These are phyloP conservation scores for Hemiscyllium ocellatum DNA, from an alignment of 2,113 vertebrate genomes.

Conservation along the genomic window DNA sequence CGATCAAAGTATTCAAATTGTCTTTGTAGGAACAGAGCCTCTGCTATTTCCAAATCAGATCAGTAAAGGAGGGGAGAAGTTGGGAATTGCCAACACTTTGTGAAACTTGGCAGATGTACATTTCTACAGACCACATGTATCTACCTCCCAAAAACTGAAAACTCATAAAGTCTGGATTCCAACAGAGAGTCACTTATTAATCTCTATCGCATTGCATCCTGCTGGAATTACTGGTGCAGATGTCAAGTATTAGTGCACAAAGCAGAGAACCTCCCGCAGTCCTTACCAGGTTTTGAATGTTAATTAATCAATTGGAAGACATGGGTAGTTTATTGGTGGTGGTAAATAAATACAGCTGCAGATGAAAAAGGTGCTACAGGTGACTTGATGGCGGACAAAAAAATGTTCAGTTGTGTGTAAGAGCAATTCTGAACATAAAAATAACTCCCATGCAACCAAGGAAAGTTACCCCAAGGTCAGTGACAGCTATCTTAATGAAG, in stretches of 20 bases:
- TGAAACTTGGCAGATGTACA: not conserved
- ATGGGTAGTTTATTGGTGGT: too few species aligned
- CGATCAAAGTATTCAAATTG: not conserved
- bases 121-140: not conserved
- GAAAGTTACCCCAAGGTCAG: not conserved
- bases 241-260: not conserved
- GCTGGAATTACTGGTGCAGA: not conserved
- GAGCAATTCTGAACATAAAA: too few species aligned
- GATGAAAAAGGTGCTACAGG: too few species aligned
- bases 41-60: not conserved
- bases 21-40: not conserved
- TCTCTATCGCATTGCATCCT: not conserved
- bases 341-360: too few species aligned
- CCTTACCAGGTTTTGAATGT: too few species aligned
- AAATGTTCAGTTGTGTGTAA: too few species aligned
- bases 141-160: not conserved
- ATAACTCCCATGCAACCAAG: not conserved
- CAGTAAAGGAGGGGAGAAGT: not conserved
- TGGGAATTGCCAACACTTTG: not conserved
- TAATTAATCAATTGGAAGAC: too few species aligned
- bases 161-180: not conserved
- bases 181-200: not conserved
- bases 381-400: too few species aligned
- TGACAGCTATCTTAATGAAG: not conserved
- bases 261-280: not conserved